Evolutionary conservation across 2,888 invertebrate genomes (phyloP).

Genomic region (Patella caerulea): DNA sequence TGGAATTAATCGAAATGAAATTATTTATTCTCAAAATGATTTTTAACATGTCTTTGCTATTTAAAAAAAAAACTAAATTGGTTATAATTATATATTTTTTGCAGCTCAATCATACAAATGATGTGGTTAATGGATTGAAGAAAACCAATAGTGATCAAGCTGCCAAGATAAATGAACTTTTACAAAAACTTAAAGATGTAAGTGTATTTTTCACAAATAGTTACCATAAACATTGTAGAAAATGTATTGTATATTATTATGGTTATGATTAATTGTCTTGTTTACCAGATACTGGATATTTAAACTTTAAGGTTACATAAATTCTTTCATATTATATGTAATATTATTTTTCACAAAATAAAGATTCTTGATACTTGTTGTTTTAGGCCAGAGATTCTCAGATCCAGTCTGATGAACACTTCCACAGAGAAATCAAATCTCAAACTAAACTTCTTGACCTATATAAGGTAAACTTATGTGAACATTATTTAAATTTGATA

Average conservation of each 20-base stretch:
- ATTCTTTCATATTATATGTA: background rate
- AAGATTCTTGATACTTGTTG: background rate
- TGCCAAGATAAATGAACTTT: conserved; percentile 79
- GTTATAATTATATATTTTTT: conserved; percentile 17
- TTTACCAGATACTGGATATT: background rate
- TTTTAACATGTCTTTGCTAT: no score
- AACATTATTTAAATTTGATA: no score
- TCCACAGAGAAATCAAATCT: conserved; percentile 85
- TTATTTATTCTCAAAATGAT: no score
- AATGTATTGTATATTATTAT: no score
- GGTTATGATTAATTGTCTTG: no score
- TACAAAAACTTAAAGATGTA: conserved; percentile 79
- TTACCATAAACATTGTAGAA: no score
- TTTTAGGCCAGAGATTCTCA: conserved; percentile 80
- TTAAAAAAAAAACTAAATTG: background rate
- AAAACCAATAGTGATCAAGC: conserved; percentile 81
- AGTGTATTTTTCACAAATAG: conserved; percentile 19
- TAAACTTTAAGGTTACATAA: background rate
- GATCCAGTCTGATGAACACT: conserved; percentile 79
- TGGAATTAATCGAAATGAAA: no score
- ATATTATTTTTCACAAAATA: background rate
- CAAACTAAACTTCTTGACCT: conserved; percentile 87
- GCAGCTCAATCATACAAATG: conserved; percentile 79
- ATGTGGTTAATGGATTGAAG: conserved; percentile 79
- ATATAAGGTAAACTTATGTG: conserved; percentile 77